Evolutionary conservation across 92 coral and sea anemone species (phyloP), one percentile per base, ranked within the genome.

Genomic region (Epizoanthus illoricatus): DNA sequence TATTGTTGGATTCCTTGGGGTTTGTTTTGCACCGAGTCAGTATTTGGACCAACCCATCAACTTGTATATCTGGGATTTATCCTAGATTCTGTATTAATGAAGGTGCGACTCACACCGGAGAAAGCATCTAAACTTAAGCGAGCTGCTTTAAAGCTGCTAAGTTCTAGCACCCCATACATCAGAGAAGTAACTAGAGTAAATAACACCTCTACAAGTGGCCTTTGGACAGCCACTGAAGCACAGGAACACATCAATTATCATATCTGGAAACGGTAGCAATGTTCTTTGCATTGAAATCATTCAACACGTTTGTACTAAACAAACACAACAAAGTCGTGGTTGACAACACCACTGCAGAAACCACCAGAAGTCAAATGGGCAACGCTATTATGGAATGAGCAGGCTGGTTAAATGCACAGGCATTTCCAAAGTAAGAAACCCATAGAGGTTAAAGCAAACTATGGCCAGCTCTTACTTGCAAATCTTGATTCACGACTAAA

Each of bases 221-320:
- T 71, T 28, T 88, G 91, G 91, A 88, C 91, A 28, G 49, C 83
- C 58, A 79, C 71, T 52, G 89, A 81, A 69, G 85, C 75, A 20
- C 67, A 45, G 41, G 43, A 85, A 39, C 92, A 89, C 67, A 73
- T 75, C 4, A 85, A 61, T 54, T 84, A 69, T n/a, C n/a, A n/a
- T n/a, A n/a, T 79, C 64, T 84, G 5, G 83, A 84, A 33, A 41
- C 79, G 82, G 45, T 84, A 39, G 82, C 87, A 24, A 65, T 79
- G 15, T 84, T 52, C 42, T 79, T 87, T 23, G 84, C 87, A 13
- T 49, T 76, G 17, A 71, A 88, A 84, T 59, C 84, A 47, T 83
- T 83, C 47, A 68, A 47, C 45, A 45, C 63, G 41, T 24, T 68
- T 57, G 72, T 87, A 36, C 69, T 52, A 43, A 66, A 65, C n/a